Evolutionary conservation across 2,113 vertebrate genomes (phyloP).

Genomic region (Catagonus wagneri): DNA sequence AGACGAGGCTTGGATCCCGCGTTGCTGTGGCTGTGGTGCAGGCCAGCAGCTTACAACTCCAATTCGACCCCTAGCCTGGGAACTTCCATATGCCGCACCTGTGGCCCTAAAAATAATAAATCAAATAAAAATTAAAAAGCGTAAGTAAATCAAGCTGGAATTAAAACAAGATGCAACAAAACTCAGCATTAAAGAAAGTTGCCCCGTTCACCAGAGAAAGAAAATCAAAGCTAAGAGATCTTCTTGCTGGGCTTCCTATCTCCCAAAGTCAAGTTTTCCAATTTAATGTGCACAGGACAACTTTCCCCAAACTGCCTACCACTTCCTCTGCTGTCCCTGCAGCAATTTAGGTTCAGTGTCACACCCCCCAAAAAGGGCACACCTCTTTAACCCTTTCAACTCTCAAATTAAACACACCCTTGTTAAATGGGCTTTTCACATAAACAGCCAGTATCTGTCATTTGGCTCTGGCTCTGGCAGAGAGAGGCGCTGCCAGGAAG

Average conservation of each 20-base stretch:
- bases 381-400: slow-evolving; percentile 85
- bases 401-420: slow-evolving; percentile 80
- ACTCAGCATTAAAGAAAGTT: slow-evolving; percentile 6
- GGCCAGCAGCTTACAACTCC: no score
- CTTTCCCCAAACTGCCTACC: slow-evolving; percentile 75
- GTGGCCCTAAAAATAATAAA: no score
- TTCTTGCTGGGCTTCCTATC: background rate
- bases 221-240: background rate
- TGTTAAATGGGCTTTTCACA: slow-evolving; percentile 79
- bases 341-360: slow-evolving; percentile 79
- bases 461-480: background rate
- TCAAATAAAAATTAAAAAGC: background rate
- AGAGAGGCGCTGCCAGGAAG: background rate
- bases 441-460: slow-evolving; percentile 76
- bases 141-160: background rate
- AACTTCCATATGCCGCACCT: no score
- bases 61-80: no score
- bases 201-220: background rate
- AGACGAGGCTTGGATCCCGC: no score
- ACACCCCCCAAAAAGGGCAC: slow-evolving; percentile 82
- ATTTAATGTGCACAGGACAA: slow-evolving; percentile 72
- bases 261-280: slow-evolving; percentile 61
- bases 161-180: slow-evolving; percentile 39
- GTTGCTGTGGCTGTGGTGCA: no score
- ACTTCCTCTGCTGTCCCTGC: slow-evolving; percentile 78